A percentile compares a stretch with the other conserved stretches of the same genome.
phyloP scores from a whole-genome alignment of 1,140 invertebrate species.

The Euborellia annulipes region DNA sequence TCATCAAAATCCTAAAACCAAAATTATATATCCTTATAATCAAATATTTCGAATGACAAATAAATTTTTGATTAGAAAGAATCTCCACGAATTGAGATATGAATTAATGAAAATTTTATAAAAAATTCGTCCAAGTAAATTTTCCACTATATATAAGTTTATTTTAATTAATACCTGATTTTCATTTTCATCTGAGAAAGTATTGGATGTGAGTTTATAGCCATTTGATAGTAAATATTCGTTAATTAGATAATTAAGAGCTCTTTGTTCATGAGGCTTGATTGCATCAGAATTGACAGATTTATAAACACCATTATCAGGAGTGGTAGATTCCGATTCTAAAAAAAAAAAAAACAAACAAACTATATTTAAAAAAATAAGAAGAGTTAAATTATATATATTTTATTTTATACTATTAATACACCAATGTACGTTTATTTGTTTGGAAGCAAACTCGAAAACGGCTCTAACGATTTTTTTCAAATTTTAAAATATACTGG shows the following conservation, averaged over 20 bases:
- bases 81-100: background rate
- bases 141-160: background rate
- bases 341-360: slow-evolving; percentile 16
- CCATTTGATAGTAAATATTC: slow-evolving; percentile 67
- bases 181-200: slow-evolving; percentile 84
- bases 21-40: slow-evolving; percentile 1
- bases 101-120: slow-evolving; percentile 5
- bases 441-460: too few relatives aligned
- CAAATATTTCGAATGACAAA: slow-evolving; percentile 8
- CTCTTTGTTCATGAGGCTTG: slow-evolving; percentile 69
- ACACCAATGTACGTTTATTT: too few relatives aligned
- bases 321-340: slow-evolving; percentile 44
- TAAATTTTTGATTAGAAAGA: slow-evolving; percentile 1
- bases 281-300: slow-evolving; percentile 35
- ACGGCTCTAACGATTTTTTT: too few relatives aligned
- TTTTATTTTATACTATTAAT: too few relatives aligned
- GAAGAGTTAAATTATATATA: slow-evolving; percentile 8
- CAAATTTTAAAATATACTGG: too few relatives aligned
- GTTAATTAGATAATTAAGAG: slow-evolving; percentile 76
- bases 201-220: slow-evolving; percentile 80
- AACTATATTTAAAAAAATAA: slow-evolving; percentile 7
- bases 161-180: slow-evolving; percentile 41
- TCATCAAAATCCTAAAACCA: slow-evolving; percentile 68
- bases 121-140: slow-evolving; percentile 5
- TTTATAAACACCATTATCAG: slow-evolving; percentile 34